Conservation (phyloP, 1,140 invertebrate species). For the Aphaenogaster rudis region DNA sequence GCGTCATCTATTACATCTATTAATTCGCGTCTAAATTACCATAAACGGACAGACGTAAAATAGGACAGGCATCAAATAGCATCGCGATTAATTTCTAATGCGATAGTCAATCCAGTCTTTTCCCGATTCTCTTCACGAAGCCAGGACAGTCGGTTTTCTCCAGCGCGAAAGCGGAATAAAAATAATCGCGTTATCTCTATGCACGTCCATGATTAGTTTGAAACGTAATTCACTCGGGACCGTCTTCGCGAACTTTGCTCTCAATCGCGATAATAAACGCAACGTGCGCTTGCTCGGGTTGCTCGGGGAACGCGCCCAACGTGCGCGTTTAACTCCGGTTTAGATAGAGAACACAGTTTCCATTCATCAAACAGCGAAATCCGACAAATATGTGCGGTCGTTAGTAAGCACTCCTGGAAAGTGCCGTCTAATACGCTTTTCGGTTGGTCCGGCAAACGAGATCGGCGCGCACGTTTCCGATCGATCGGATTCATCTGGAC, state of each 20-base stretch:
- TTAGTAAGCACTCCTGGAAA: constrained; percentile 64
- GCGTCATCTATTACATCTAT: constrained; percentile 49
- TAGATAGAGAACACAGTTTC: constrained; percentile 59
- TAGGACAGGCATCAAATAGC: neutral
- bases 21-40: constrained; percentile 38
- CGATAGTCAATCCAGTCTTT: neutral
- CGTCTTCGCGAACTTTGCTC: constrained; percentile 58
- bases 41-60: constrained; percentile 20
- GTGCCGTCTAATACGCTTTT: constrained; percentile 33
- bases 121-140: too few species aligned
- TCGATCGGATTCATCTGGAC: constrained; percentile 26
- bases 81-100: constrained; percentile 26
- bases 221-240: constrained; percentile 57
- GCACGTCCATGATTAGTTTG: constrained; percentile 51
- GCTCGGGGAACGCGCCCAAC: constrained; percentile 11
- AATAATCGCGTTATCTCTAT: constrained; percentile 49
- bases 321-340: constrained; percentile 56
- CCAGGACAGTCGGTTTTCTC: neutral
- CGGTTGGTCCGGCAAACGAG: constrained; percentile 16
- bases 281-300: constrained; percentile 41
- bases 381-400: constrained; percentile 68
- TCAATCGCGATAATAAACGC: constrained; percentile 64
- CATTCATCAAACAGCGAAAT: constrained; percentile 66
- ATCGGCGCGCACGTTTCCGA: constrained; percentile 33
- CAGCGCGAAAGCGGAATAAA: neutral